Percentiles rank a stretch among this genome's conserved stretches.
phyloP scores from a whole-genome alignment of 1,140 invertebrate species.

The Drosophila kikkawai region DNA sequence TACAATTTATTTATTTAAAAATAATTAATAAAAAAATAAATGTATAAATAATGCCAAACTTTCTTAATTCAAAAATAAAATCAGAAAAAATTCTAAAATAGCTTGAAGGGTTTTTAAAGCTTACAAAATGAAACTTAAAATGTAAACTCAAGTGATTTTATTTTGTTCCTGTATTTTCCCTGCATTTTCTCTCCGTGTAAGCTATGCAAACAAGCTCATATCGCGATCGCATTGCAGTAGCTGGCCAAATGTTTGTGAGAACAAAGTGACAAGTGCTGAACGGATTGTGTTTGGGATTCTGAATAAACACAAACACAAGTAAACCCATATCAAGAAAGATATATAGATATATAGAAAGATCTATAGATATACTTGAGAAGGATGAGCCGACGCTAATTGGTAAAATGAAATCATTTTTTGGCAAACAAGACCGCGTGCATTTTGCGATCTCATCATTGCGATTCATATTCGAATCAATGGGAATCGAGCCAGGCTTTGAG shows the following conservation, averaged over 20 bases:
- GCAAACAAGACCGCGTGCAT: constrained; percentile 15
- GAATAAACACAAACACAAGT: constrained; percentile 7
- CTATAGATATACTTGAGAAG: neutral
- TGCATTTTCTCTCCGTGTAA: constrained; percentile 1
- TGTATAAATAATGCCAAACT: no score
- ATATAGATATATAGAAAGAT: neutral
- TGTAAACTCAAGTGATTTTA: neutral
- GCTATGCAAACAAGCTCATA: constrained; percentile 4
- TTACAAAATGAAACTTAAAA: neutral
- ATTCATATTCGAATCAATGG: neutral
- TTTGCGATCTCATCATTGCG: constrained; percentile 6
- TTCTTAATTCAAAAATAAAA: no score
- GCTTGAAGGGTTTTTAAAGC: no score
- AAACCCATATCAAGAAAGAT: neutral
- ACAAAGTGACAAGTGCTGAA: constrained; percentile 27
- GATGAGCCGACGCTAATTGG: constrained; percentile 53
- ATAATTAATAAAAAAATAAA: no score
- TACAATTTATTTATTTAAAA: no score
- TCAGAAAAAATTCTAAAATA: no score
- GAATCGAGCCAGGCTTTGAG: neutral
- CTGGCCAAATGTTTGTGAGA: constrained; percentile 31
- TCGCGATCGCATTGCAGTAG: constrained; percentile 40
- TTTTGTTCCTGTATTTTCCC: no score
- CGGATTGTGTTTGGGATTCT: constrained; percentile 15
- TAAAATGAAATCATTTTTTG: constrained; percentile 19